phyloP scores from a whole-genome alignment of 2,113 vertebrate species.

The Tyto alba region DNA sequence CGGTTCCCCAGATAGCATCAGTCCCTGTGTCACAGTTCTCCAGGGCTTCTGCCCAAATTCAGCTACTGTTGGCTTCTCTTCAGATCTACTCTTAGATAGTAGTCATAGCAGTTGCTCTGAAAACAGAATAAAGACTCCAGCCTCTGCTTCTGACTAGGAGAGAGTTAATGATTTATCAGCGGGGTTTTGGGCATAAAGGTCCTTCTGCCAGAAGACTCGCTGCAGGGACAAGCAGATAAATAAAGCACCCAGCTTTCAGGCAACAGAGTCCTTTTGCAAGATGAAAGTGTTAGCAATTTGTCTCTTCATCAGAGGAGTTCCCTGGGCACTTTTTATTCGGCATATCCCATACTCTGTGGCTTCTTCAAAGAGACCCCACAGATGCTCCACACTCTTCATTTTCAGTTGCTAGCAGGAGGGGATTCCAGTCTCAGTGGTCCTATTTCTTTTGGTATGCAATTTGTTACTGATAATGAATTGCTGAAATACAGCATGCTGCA shows the following conservation, averaged over 20 bases:
- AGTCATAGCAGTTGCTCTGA: background rate
- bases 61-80: background rate
- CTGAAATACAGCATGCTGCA: background rate
- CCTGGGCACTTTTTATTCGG: background rate
- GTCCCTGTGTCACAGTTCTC: background rate
- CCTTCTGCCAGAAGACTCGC: background rate
- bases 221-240: background rate
- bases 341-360: background rate
- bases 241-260: background rate
- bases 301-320: background rate
- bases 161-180: background rate
- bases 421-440: background rate
- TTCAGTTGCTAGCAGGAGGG: background rate
- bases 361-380: background rate
- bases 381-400: background rate
- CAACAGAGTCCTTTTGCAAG: background rate
- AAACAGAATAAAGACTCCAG: background rate
- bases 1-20: background rate
- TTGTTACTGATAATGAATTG: background rate
- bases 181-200: background rate
- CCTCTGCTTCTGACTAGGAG: background rate
- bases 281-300: background rate
- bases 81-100: background rate
- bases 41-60: background rate
- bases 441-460: background rate